Evolutionary conservation across 2,113 vertebrate species (phyloP).

Genomic region (Esox niger): DNA sequence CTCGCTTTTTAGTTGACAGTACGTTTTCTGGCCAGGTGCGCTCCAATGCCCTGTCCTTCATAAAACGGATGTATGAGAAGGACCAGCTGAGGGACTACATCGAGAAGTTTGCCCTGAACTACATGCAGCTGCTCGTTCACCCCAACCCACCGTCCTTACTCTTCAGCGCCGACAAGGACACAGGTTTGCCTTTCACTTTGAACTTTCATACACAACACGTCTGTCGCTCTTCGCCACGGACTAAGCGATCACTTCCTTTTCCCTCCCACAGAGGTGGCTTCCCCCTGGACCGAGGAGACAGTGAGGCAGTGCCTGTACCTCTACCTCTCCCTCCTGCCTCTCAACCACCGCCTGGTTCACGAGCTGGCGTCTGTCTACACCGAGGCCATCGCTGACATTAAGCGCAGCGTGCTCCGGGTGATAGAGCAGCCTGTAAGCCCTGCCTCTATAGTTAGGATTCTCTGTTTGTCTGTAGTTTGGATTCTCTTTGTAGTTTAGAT

Average conservation of each 20-base stretch:
- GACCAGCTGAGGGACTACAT: constrained; percentile 89
- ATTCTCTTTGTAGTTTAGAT: too few relatives aligned
- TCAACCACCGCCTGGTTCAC: constrained; percentile 92
- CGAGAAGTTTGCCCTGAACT: constrained; percentile 93
- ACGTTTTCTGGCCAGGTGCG: constrained; percentile 77
- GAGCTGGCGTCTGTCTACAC: constrained; percentile 93
- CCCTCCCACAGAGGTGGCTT: constrained; percentile 82
- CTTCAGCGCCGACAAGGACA: constrained; percentile 92
- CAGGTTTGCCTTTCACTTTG: constrained; percentile 67
- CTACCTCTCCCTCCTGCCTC: constrained; percentile 88
- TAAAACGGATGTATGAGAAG: constrained; percentile 93
- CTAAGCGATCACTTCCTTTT: neutral
- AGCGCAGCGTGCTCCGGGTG: constrained; percentile 87
- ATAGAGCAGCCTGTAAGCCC: constrained; percentile 88
- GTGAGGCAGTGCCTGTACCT: constrained; percentile 95
- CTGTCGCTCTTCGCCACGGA: neutral
- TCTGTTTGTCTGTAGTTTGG: too few relatives aligned
- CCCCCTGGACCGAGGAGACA: constrained; percentile 91
- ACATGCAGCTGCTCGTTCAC: constrained; percentile 92
- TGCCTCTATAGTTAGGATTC: neutral
- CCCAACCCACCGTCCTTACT: constrained; percentile 90
- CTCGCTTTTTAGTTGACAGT: neutral
- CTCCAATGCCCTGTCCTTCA: constrained; percentile 85
- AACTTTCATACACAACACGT: neutral
- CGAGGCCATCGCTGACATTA: constrained; percentile 94